Base-by-base conservation (phyloP, 2,113 vertebrate genomes). In the Mormoops blainvillei region DNA sequence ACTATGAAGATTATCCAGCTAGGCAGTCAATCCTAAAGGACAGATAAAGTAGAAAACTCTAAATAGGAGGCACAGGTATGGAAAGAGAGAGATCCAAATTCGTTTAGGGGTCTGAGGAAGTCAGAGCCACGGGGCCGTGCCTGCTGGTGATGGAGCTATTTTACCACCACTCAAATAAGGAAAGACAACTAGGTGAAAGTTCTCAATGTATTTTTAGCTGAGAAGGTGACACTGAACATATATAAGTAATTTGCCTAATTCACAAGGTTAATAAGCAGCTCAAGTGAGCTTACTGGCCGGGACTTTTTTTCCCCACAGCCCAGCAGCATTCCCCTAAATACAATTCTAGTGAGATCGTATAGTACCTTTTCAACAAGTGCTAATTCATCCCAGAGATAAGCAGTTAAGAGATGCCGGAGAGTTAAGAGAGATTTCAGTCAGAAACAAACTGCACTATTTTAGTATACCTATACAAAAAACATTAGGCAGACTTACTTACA, bases 291-390 rank as follows among this genome's bases (percentile, higher is more conserved):
- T 22, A 6, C 4, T 26, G n/a, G n/a, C 11, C 14, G 65, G 20
- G 36, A 43, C 15, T 61, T 91, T 80, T 26, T 26, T 26, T 3
- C 2, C 6, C 41, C 67, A 70, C 22, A n/a, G 54, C 3, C 41
- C 56, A 36, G 70, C 5, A 18, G 19, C 61, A 43, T 43, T 65
- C n/a, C 0, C 0, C 5, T 38, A 52, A 0, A 6, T 1, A 22
- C 5, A 61, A 12, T 2, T 52, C 45, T 18, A 15, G 5, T 38
- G 82, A 87, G 19, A 56, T 41, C 22, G 74, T 3, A 2, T 31
- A 81, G 36, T 71, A 45, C 18, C 22, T 63, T 76, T 48, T 26
- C 15, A 2, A 22, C 9, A 58, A 8, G 20, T 38, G 41, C 5
- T 54, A 45, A 82, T 7, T 87, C 41, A 41, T 43, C 36, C 38